These are phyloP conservation scores for Hippoglossus stenolepis DNA, from an alignment of 2,113 vertebrate species.

Conservation along the genomic window DNA sequence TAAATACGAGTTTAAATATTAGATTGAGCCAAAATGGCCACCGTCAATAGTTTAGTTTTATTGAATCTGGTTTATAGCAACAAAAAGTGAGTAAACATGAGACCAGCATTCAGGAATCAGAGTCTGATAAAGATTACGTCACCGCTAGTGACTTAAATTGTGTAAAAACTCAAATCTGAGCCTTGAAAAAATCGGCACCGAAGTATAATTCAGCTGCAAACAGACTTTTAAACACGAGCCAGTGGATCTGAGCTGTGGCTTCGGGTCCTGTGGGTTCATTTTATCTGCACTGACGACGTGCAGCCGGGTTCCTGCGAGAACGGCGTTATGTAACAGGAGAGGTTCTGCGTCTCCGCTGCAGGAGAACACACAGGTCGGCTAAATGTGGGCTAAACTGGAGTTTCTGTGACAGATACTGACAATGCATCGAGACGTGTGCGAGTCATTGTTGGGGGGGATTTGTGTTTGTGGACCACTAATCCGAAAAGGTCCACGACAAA, in stretches of 20 bases:
- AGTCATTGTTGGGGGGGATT: constrained; percentile 45
- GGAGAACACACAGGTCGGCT: constrained; percentile 23
- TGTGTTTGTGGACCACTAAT: constrained; percentile 55
- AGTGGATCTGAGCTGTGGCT: constrained; percentile 28
- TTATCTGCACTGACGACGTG: constrained; percentile 1
- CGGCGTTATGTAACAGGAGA: constrained; percentile 41
- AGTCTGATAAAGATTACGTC: neutral
- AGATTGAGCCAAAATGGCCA: neutral
- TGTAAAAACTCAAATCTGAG: neutral
- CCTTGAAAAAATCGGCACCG: neutral
- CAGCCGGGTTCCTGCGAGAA: constrained; percentile 4
- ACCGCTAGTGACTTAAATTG: no score
- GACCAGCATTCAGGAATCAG: neutral
- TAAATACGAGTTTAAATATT: neutral
- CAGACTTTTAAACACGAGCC: constrained; percentile 2
- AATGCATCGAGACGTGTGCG: constrained; percentile 18
- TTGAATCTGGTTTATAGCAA: neutral
- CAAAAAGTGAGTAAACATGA: neutral
- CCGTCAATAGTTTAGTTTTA: neutral
- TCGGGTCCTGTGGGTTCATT: constrained; percentile 25
- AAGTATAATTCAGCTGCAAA: neutral
- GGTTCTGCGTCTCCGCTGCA: constrained; percentile 28
- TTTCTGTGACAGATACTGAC: constrained; percentile 23
- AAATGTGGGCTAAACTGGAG: constrained; percentile 31
- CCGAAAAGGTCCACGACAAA: constrained; percentile 40